Evolutionary conservation across 2,113 vertebrate genomes (phyloP), one percentile per base, ranked within the genome.

Genomic region (Austrofundulus limnaeus): DNA sequence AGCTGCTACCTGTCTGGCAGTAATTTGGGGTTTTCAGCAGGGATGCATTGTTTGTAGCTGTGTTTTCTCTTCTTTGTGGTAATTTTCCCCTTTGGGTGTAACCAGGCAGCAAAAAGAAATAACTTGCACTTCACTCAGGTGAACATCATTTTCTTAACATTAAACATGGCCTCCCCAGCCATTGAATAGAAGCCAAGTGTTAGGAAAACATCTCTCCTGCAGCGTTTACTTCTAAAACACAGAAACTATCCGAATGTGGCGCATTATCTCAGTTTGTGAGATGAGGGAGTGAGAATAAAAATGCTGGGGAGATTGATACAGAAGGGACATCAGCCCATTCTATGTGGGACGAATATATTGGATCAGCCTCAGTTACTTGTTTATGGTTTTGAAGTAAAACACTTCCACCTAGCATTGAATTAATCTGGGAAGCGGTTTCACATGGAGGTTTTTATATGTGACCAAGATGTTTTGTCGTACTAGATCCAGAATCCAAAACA

Each of bases 11-110:
- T 46, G n/a, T 19, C 43, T 20, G 43, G 19, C 43, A 46, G 43
- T 46, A 46, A 20, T 46, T 46, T 20, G 16, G 10, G 5, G 43
- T 10, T 46, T 46, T 19, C 43, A 46, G 43, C n/a, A 20, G 43
- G 43, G 43, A 20, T 20, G 43, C 43, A 46, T 46, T 46, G 43
- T 46, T 46, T 46, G 43, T 46, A 20, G 43, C 43, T 20, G 43
- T 45, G 15, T 43, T 43, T 34, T 17, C 42, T 46, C 10, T 46
- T 20, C 43, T 46, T 46, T 46, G 43, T 19, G 43, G n/a, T 20
- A 46, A 46, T 46, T 46, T 45, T 46, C 43, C n/a, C 43, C 43
- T 46, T 20, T 46, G 43, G 43, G 43, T 46, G 42, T n/a, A n/a
- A 9, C 42, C 42, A 45, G 10, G 43, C n/a, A 46, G 19, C 43